Conservation (phyloP, 2,797 vertebrate genomes). For the Rhinella marina region DNA sequence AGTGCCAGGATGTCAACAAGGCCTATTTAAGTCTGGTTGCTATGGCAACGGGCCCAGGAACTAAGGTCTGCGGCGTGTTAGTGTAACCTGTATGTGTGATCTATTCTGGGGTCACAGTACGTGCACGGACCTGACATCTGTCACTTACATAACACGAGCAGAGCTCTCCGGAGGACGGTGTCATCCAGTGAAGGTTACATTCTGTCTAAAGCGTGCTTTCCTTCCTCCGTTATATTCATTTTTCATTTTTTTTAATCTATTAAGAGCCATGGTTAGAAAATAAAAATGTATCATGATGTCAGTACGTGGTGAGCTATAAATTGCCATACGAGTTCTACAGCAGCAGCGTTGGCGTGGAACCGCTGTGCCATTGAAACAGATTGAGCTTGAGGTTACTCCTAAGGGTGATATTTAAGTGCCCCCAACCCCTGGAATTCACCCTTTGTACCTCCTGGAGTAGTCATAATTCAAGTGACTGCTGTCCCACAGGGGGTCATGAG, state of each 20-base stretch:
- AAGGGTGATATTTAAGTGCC: too few relatives aligned
- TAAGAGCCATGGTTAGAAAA: neutral
- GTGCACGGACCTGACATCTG: conserved; percentile 13
- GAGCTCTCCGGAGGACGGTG: neutral
- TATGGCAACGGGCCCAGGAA: conserved; percentile 16
- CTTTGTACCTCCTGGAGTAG: too few relatives aligned
- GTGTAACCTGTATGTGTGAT: conserved; percentile 20
- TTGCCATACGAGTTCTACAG: too few relatives aligned
- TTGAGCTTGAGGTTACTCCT: too few relatives aligned
- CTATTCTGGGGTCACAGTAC: conserved; percentile 23
- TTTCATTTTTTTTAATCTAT: neutral
- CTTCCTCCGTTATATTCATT: neutral
- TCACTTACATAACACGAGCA: conserved; percentile 34
- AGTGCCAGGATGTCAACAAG: conserved; percentile 2
- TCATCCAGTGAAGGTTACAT: neutral
- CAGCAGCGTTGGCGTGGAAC: too few relatives aligned
- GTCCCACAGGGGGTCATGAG: too few relatives aligned
- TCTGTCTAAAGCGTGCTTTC: neutral
- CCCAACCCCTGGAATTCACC: too few relatives aligned
- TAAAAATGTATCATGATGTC: neutral
- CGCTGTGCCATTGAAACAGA: too few relatives aligned
- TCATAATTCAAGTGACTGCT: too few relatives aligned
- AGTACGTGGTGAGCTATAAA: neutral
- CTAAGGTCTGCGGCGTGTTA: neutral
- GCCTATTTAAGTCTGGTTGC: conserved; percentile 19